Percentiles rank a stretch among this genome's conserved stretches.
These are phyloP conservation scores for Drosophila rellima DNA, from an alignment of 2,888 invertebrate species.

Conservation along the genomic window DNA sequence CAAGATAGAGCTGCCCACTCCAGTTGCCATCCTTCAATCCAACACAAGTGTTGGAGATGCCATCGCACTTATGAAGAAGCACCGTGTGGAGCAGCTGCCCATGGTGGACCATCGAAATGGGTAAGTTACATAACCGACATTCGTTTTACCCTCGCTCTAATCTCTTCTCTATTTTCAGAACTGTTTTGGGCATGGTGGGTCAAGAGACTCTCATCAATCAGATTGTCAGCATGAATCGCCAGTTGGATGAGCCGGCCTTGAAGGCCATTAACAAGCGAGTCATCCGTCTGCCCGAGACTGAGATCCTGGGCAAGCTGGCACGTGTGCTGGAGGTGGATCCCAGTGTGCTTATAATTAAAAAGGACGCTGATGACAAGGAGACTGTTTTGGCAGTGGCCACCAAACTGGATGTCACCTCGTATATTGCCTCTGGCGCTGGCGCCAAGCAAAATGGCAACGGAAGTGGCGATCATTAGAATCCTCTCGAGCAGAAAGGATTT, in stretches of 20 bases:
- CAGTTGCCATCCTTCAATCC: constrained; percentile 85
- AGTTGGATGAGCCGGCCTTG: constrained; percentile 86
- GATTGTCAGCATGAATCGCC: constrained; percentile 79
- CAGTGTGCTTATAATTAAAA: constrained; percentile 89
- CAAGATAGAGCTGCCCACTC: constrained; percentile 87
- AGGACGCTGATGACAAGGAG: constrained; percentile 86
- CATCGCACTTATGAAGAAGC: constrained; percentile 89
- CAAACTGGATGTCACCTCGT: constrained; percentile 90
- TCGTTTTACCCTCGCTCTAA: not conserved
- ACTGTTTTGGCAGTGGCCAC: constrained; percentile 89
- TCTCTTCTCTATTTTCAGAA: constrained; percentile 44
- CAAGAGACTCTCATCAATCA: constrained; percentile 78
- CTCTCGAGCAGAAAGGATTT: not conserved
- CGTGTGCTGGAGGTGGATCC: constrained; percentile 92
- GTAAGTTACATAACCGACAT: constrained; percentile 53
- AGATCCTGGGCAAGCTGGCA: constrained; percentile 91
- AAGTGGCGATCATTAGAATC: constrained; percentile 3
- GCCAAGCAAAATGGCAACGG: constrained; percentile 60
- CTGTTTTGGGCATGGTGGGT: constrained; percentile 73
- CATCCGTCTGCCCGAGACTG: constrained; percentile 89
- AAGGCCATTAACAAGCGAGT: constrained; percentile 91
- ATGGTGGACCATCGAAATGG: constrained; percentile 87
- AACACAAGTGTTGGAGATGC: constrained; percentile 89
- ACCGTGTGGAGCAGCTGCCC: constrained; percentile 89
- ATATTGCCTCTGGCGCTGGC: constrained; percentile 85